Evolutionary conservation across 2,888 invertebrate genomes (phyloP).

Genomic region (Stenichneumon culpator): DNA sequence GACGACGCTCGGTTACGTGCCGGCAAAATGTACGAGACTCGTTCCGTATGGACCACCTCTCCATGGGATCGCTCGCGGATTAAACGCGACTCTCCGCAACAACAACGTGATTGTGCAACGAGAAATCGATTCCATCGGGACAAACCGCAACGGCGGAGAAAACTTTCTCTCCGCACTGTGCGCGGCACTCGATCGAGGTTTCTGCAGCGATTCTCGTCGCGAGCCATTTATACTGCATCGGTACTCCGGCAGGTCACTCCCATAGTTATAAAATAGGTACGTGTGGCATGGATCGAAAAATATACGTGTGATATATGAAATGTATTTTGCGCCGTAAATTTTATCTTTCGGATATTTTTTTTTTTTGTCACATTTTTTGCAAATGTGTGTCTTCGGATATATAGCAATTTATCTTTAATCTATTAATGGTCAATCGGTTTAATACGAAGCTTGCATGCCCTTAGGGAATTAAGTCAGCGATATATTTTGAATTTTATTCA

Average conservation of each 20-base stretch:
- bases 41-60: not conserved
- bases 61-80: slow-evolving; percentile 15
- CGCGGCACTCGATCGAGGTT: slow-evolving; percentile 35
- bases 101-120: slow-evolving; percentile 58
- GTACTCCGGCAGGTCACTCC: not conserved
- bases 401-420: no score
- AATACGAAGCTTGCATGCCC: no score
- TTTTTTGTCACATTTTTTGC: no score
- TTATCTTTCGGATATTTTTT: no score
- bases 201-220: slow-evolving; percentile 27
- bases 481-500: no score
- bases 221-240: not conserved
- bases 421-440: no score
- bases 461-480: no score
- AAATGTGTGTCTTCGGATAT: no score
- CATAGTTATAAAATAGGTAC: not conserved
- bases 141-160: slow-evolving; percentile 52
- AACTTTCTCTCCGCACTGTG: slow-evolving; percentile 58
- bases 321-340: not conserved
- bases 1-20: not conserved
- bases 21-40: not conserved
- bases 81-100: slow-evolving; percentile 41
- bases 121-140: slow-evolving; percentile 61
- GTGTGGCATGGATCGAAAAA: not conserved
- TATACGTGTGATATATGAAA: not conserved